Conservation (phyloP, 2,888 invertebrate genomes). For the Perithous albicinctus region DNA sequence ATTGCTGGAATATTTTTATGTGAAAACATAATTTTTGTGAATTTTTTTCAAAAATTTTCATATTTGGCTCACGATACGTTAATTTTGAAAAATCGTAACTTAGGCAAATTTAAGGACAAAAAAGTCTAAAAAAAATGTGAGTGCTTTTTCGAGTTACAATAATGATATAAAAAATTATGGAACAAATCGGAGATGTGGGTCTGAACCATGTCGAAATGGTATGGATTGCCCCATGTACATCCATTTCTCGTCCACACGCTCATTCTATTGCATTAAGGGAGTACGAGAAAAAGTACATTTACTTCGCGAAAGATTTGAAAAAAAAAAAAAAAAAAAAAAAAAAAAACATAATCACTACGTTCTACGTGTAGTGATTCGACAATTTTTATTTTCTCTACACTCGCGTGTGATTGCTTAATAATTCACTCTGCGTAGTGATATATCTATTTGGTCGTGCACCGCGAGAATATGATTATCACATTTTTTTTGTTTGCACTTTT, state of each 20-base stretch:
- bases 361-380: neutral
- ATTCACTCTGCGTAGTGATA: neutral
- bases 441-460: neutral
- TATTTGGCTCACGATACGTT: no score
- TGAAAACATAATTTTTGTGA: no score
- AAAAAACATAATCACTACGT: neutral
- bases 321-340: neutral
- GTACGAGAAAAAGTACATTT: slow-evolving; percentile 29
- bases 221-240: no score
- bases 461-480: neutral
- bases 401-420: neutral
- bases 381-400: neutral
- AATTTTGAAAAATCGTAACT: no score
- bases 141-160: no score
- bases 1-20: no score
- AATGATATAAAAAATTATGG: no score
- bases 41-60: no score
- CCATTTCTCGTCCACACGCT: neutral
- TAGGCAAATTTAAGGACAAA: no score
- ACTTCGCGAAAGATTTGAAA: neutral
- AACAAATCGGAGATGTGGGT: no score
- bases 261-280: slow-evolving; percentile 17
- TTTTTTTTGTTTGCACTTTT: neutral
- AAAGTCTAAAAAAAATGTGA: no score
- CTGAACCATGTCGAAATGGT: no score